A percentile compares a stretch with the other conserved stretches of the same genome.
Conservation (phyloP, 30 jellyfish, hydroid and myxozoan species). For the Cassiopea andromeda region DNA sequence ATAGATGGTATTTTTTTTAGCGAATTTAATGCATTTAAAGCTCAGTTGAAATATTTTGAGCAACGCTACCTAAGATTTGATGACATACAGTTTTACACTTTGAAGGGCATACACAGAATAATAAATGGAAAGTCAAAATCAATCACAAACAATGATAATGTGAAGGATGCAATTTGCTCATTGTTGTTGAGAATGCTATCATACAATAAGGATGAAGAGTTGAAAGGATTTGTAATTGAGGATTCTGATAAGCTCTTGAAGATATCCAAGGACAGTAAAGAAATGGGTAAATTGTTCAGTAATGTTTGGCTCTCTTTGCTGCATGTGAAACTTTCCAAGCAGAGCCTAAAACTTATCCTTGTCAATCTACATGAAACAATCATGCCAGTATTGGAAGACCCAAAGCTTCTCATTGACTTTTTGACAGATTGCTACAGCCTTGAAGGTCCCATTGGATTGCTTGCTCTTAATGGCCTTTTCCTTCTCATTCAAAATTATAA, state of each 20-base stretch:
- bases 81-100: constrained; percentile 62
- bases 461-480: constrained; percentile 92
- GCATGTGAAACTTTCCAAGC: constrained; percentile 54
- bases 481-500: constrained; percentile 77
- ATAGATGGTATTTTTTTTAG: constrained; percentile 26
- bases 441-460: constrained; percentile 90
- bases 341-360: constrained; percentile 59
- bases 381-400: constrained; percentile 86
- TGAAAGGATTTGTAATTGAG: constrained; percentile 15
- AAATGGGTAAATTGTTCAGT: constrained; percentile 32
- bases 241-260: constrained; percentile 16
- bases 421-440: constrained; percentile 87
- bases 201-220: background rate
- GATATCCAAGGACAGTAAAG: constrained; percentile 37
- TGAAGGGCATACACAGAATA: constrained; percentile 14
- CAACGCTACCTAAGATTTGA: constrained; percentile 7
- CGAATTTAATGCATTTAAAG: background rate
- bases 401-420: constrained; percentile 86
- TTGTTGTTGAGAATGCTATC: constrained; percentile 23
- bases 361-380: constrained; percentile 80
- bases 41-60: constrained; percentile 3
- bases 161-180: background rate
- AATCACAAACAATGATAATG: constrained; percentile 11
- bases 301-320: constrained; percentile 83
- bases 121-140: constrained; percentile 11